A percentile compares a stretch with the other conserved stretches of the same genome.
These are phyloP conservation scores for Phaethon lepturus DNA, from an alignment of 2,113 vertebrate species.

Conservation along the genomic window DNA sequence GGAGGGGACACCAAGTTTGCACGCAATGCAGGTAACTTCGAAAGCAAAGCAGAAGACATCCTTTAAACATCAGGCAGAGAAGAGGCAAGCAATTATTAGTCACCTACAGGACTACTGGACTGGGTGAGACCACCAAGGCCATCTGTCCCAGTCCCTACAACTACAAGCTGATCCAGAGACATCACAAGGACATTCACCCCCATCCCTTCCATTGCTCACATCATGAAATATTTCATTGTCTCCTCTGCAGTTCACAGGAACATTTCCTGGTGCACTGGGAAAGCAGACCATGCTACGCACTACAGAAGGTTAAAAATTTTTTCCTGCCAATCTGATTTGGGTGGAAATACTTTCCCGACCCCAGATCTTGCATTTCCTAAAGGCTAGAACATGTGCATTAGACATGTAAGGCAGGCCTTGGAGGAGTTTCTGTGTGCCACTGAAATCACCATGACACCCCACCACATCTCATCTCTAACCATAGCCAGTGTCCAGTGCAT, in stretches of 20 bases:
- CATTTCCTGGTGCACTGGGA: neutral
- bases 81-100: neutral
- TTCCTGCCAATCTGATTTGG: neutral
- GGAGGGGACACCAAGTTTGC: neutral
- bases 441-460: neutral
- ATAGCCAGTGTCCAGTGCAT: neutral
- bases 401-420: neutral
- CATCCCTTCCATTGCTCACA: neutral
- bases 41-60: neutral
- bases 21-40: neutral
- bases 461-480: neutral
- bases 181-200: neutral
- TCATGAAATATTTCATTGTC: neutral
- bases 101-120: neutral
- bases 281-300: neutral
- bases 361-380: neutral
- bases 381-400: neutral
- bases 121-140: neutral
- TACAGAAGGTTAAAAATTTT: neutral
- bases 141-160: neutral
- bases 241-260: neutral
- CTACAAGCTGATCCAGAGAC: neutral
- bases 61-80: neutral
- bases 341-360: neutral
- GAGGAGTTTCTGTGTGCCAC: neutral